Conservation (phyloP, 1,140 invertebrate species). For the Scaptomyza hsui region DNA sequence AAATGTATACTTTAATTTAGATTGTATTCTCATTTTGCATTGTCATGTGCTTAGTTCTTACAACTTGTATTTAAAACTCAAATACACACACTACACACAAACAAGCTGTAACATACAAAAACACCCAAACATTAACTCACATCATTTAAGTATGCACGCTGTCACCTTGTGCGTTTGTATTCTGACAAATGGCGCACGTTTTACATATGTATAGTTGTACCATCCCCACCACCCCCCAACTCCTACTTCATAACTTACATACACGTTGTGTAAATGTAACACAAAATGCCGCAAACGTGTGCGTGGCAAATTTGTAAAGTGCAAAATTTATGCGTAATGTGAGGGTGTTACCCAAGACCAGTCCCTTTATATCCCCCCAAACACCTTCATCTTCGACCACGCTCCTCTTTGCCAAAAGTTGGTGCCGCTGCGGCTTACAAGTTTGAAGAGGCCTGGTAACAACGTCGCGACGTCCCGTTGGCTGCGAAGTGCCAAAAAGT, state of each 20-base stretch:
- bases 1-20: neutral
- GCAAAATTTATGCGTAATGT: constrained; percentile 82
- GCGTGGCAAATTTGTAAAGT: constrained; percentile 82
- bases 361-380: constrained; percentile 19
- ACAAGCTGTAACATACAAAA: neutral
- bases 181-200: constrained; percentile 77
- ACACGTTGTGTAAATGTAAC: constrained; percentile 66
- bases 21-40: neutral
- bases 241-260: neutral
- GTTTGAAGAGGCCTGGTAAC: constrained; percentile 66
- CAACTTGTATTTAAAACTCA: constrained; percentile 2
- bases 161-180: constrained; percentile 60
- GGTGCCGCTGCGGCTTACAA: constrained; percentile 58
- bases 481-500: constrained; percentile 73
- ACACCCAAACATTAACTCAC: constrained; percentile 8
- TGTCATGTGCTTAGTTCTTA: constrained; percentile 2
- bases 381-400: neutral
- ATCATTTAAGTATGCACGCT: constrained; percentile 28
- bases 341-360: constrained; percentile 61
- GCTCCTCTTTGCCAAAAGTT: constrained; percentile 11
- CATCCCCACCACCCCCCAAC: constrained; percentile 12
- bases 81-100: constrained; percentile 2
- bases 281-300: constrained; percentile 80
- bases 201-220: constrained; percentile 74
- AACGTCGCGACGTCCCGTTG: constrained; percentile 12